A percentile compares a stretch with the other conserved stretches of the same genome.
These are phyloP conservation scores for Syngnathus typhle DNA, from an alignment of 2,113 vertebrate species.

Conservation along the genomic window DNA sequence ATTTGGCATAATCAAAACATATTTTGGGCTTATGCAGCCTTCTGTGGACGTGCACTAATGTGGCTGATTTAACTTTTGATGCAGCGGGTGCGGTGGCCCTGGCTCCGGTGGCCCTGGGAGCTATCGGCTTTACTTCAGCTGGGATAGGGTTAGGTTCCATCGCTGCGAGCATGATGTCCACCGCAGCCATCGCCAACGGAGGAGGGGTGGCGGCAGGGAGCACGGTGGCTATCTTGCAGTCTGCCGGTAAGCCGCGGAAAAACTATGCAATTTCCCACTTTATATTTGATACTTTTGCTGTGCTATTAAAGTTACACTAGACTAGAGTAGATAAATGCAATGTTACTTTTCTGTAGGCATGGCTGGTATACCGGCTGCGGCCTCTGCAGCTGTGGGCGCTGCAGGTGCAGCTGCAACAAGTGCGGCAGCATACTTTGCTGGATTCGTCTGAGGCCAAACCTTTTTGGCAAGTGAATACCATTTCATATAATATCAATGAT, in stretches of 20 bases:
- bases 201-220: slow-evolving; percentile 46
- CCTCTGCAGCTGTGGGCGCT: not conserved
- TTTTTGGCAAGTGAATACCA: not conserved
- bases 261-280: no score
- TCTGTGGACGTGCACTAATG: not conserved
- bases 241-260: slow-evolving; percentile 28
- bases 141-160: slow-evolving; percentile 44
- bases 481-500: not conserved
- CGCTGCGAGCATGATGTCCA: slow-evolving; percentile 47
- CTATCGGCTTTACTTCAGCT: slow-evolving; percentile 39
- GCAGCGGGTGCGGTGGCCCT: not conserved
- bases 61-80: not conserved
- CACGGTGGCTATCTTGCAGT: slow-evolving; percentile 29
- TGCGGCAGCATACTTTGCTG: not conserved
- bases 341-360: slow-evolving; percentile 19
- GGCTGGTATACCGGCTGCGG: slow-evolving; percentile 12
- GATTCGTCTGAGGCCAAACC: not conserved
- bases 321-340: no score
- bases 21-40: not conserved
- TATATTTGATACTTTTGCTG: no score
- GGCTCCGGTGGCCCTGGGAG: slow-evolving; percentile 28
- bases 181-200: slow-evolving; percentile 41
- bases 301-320: no score
- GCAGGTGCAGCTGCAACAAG: no score
- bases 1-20: not conserved